Evolutionary conservation across 2,113 vertebrate species (phyloP).

Genomic region (Oostethus manadensis): DNA sequence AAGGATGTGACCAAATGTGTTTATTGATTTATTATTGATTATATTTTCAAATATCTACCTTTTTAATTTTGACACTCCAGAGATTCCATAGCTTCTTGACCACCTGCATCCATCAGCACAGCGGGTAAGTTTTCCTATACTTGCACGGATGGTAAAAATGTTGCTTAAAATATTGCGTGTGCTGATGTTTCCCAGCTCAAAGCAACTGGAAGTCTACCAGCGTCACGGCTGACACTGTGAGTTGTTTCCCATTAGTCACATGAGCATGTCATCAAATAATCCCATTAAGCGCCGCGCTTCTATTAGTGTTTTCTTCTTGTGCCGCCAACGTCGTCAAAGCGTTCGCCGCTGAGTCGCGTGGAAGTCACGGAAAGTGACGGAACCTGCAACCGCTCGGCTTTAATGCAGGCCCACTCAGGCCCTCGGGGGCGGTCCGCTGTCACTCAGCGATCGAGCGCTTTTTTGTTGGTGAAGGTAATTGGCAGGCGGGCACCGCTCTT

Average conservation of each 20-base stretch:
- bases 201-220: neutral
- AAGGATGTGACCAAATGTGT: no score
- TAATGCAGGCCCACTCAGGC: constrained; percentile 41
- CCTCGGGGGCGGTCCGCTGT: constrained; percentile 49
- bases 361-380: constrained; percentile 10
- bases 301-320: constrained; percentile 22
- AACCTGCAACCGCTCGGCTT: constrained; percentile 30
- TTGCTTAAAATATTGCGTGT: no score
- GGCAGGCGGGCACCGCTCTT: constrained; percentile 64
- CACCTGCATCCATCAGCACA: no score
- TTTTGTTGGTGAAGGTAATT: constrained; percentile 73
- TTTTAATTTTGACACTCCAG: no score
- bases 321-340: constrained; percentile 18
- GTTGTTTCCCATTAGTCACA: neutral
- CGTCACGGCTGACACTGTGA: neutral
- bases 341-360: neutral
- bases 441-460: constrained; percentile 59
- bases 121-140: no score
- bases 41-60: no score
- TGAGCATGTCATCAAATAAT: neutral
- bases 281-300: neutral
- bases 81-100: no score
- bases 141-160: no score
- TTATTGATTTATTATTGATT: no score
- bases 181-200: no score